phyloP scores from a whole-genome alignment of 2,888 invertebrate species.

The Crossocerus cetratus region DNA sequence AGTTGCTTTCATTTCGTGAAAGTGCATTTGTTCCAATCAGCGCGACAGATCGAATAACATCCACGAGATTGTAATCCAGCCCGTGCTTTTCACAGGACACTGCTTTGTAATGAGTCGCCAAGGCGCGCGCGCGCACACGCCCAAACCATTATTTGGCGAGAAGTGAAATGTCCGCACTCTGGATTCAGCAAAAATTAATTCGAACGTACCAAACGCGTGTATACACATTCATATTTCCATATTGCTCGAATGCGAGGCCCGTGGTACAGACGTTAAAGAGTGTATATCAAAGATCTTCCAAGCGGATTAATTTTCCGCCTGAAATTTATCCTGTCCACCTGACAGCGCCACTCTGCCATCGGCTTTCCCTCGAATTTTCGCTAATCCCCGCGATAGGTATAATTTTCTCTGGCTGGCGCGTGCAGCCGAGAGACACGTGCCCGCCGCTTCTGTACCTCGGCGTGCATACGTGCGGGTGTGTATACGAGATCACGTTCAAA shows the following conservation, averaged over 20 bases:
- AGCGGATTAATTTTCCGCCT: constrained; percentile 42
- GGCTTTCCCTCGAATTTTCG: constrained; percentile 35
- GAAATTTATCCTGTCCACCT: constrained; percentile 45
- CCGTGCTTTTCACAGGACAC: no score
- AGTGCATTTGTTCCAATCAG: not conserved
- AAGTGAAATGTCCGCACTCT: not conserved
- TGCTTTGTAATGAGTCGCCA: not conserved
- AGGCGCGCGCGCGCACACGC: not conserved
- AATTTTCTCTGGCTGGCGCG: constrained; percentile 25
- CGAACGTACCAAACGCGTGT: not conserved
- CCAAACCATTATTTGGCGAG: no score
- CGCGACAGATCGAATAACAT: not conserved
- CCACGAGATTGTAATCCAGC: not conserved
- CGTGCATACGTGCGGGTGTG: no score
- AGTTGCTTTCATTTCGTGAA: not conserved
- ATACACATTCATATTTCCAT: not conserved
- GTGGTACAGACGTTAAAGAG: not conserved
- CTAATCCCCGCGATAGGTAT: constrained; percentile 27
- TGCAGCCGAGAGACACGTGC: no score
- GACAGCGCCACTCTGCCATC: constrained; percentile 9
- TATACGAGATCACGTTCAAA: constrained; percentile 45
- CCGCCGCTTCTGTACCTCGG: no score
- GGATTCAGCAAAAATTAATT: not conserved
- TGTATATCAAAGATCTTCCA: not conserved
- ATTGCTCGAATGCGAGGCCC: not conserved